A percentile compares a stretch with the other conserved stretches of the same genome.
Evolutionary conservation across 2,113 vertebrate species (phyloP).

Genomic region (Neolamprologus hecqui): DNA sequence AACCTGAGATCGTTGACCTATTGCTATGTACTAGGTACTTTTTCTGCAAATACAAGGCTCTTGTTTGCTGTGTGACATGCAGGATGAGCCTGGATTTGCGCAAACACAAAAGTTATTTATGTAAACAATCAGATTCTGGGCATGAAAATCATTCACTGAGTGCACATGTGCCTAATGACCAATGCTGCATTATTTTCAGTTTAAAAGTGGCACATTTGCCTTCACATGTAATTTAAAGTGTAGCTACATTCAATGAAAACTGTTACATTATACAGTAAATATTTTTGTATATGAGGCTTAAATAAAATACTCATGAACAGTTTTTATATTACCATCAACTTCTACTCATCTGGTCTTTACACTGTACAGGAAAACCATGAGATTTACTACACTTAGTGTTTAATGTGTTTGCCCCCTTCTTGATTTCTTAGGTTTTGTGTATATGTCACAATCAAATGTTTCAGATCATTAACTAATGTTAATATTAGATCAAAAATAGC

Average conservation of each 20-base stretch:
- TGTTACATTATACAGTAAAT: fast-evolving
- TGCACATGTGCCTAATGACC: neutral
- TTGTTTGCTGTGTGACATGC: constrained; percentile 64
- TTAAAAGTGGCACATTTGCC: neutral
- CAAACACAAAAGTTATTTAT: constrained; percentile 11
- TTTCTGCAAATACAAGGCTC: constrained; percentile 69
- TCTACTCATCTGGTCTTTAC: neutral
- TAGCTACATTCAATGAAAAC: neutral
- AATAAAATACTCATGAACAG: neutral
- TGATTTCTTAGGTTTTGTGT: neutral
- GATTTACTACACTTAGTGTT: neutral
- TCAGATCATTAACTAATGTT: neutral
- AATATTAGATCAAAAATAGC: neutral
- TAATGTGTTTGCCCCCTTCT: neutral
- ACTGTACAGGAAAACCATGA: neutral
- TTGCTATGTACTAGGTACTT: constrained; percentile 64
- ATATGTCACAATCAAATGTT: neutral
- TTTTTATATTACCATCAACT: neutral
- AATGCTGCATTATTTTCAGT: neutral
- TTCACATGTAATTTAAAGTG: neutral
- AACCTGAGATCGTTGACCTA: constrained; percentile 72
- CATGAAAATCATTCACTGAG: neutral
- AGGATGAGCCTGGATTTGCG: constrained; percentile 14
- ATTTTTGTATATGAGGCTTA: neutral
- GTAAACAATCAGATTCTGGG: neutral